A percentile compares a stretch with the other conserved stretches of the same genome.
These are phyloP conservation scores for Amphimallon solstitiale DNA, from an alignment of 2,888 invertebrate genomes.

Conservation along the genomic window DNA sequence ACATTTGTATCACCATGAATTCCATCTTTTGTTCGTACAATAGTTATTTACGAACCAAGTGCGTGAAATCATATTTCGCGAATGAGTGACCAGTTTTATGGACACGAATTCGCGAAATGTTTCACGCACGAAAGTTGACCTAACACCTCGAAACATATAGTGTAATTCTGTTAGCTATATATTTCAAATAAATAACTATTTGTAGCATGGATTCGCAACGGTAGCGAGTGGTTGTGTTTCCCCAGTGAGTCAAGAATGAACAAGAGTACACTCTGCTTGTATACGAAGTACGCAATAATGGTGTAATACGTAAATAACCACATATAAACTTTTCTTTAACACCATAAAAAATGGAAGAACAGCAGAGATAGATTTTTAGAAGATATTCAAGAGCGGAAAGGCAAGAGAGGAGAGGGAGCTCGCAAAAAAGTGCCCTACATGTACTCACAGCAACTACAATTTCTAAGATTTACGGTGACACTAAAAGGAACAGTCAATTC, in stretches of 20 bases:
- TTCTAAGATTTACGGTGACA: conserved; percentile 49
- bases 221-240: too few species aligned
- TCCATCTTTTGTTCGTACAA: conserved; percentile 50
- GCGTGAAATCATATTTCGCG: too few species aligned
- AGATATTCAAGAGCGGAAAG: conserved; percentile 47
- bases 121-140: too few species aligned
- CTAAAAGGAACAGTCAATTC: conserved; percentile 44
- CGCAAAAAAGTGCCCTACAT: conserved; percentile 49
- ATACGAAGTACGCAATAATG: too few species aligned
- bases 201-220: conserved; percentile 27
- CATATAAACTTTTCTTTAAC: too few species aligned
- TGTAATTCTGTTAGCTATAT: conserved; percentile 28
- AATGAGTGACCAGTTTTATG: too few species aligned
- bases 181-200: conserved; percentile 23
- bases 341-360: too few species aligned
- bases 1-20: conserved; percentile 48
- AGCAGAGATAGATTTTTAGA: conserved; percentile 49
- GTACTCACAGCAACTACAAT: conserved; percentile 50
- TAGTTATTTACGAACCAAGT: too few species aligned
- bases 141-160: conserved; percentile 26
- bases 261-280: too few species aligned
- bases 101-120: too few species aligned
- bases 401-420: conserved; percentile 45
- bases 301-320: too few species aligned
- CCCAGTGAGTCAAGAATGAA: too few species aligned